Percentiles rank a stretch among this genome's conserved stretches.
phyloP scores from a whole-genome alignment of 2,113 vertebrate species.

The Lepisosteus osseus region DNA sequence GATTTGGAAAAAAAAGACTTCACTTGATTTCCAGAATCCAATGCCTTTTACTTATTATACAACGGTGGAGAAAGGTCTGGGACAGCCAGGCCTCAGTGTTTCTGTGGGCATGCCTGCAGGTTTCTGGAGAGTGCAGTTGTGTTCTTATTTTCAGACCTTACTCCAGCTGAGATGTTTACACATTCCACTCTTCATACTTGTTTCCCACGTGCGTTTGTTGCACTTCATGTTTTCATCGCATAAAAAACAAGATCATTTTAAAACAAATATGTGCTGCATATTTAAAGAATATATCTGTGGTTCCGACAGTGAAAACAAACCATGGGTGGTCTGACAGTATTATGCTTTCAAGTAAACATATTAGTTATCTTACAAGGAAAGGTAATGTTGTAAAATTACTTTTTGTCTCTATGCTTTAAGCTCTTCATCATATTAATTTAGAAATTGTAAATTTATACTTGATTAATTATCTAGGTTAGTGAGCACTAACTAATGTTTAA shows the following conservation, averaged over 20 bases:
- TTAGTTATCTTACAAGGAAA: slow-evolving; percentile 22
- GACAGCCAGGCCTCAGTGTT: not conserved
- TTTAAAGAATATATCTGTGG: slow-evolving; percentile 19
- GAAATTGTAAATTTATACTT: too few species aligned
- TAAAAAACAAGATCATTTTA: slow-evolving; percentile 29
- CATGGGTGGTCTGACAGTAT: slow-evolving; percentile 22
- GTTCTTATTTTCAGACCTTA: not conserved
- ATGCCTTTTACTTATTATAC: slow-evolving; percentile 9
- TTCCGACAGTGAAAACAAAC: slow-evolving; percentile 14
- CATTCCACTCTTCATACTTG: not conserved
- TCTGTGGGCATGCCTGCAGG: too few species aligned
- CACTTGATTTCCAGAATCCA: not conserved
- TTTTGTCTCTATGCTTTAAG: too few species aligned
- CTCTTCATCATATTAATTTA: too few species aligned
- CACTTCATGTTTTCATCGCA: not conserved
- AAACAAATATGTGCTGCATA: slow-evolving; percentile 14
- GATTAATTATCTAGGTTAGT: too few species aligned
- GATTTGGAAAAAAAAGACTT: slow-evolving; percentile 11
- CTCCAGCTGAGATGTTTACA: slow-evolving; percentile 1
- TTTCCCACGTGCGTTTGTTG: slow-evolving; percentile 9
- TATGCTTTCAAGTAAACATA: slow-evolving; percentile 2
- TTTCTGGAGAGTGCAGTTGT: too few species aligned
- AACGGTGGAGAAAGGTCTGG: not conserved
- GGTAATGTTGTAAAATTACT: slow-evolving; percentile 8
- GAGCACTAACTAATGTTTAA: too few species aligned